A percentile compares a stretch with the other conserved stretches of the same genome.
Evolutionary conservation across 2,797 vertebrate species (phyloP).

Genomic region (Smutsia temminckii): DNA sequence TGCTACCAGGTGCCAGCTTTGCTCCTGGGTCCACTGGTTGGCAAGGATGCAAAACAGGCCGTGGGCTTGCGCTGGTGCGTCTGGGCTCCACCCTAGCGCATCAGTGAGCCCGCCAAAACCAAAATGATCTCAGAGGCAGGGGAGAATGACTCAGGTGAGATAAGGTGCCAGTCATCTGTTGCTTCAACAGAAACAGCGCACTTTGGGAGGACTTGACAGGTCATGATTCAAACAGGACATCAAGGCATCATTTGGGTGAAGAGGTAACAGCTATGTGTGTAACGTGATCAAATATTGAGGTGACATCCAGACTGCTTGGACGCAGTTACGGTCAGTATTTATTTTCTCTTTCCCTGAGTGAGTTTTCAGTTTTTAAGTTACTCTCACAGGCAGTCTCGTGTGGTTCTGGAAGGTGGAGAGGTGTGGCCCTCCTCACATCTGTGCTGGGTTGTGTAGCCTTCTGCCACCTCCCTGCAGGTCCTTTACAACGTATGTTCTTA

Average conservation of each 20-base stretch:
- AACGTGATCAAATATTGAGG: neutral
- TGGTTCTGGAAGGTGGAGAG: neutral
- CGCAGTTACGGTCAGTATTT: neutral
- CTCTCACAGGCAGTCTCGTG: neutral
- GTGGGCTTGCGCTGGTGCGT: neutral
- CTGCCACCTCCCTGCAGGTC: neutral
- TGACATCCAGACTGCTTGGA: neutral
- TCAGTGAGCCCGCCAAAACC: neutral
- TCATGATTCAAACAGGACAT: neutral
- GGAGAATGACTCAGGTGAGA: neutral
- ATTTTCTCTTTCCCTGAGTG: conserved; percentile 2
- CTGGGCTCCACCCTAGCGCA: neutral
- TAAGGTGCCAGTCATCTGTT: neutral
- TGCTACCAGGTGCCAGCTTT: neutral
- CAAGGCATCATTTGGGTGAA: neutral
- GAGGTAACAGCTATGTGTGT: neutral
- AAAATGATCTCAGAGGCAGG: neutral
- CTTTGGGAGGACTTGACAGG: neutral
- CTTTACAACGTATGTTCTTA: neutral
- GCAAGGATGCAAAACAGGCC: neutral
- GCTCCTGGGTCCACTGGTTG: neutral
- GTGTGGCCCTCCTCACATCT: neutral
- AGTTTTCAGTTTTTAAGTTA: neutral
- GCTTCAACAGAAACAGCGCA: neutral
- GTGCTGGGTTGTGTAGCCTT: neutral